Conservation (phyloP, 1,140 invertebrate genomes). For the Oreohelix idahoensis region DNA sequence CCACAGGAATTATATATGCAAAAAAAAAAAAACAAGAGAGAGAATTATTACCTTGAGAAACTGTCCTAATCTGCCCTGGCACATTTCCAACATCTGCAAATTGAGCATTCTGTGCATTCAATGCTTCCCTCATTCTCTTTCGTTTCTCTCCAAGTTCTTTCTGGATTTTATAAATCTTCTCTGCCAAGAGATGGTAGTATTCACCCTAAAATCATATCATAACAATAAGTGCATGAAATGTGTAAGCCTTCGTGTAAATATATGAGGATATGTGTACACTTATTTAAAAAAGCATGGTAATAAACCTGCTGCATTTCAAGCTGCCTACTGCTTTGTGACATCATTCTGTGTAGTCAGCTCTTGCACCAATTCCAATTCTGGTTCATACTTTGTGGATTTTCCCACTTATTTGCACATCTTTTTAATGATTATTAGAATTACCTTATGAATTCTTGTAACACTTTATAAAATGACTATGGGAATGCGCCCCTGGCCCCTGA, state of each 20-base stretch:
- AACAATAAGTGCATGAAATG: background rate
- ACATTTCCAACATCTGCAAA: background rate
- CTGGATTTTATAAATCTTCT: slow-evolving; percentile 99
- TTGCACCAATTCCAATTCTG: background rate
- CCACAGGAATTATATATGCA: too few species aligned
- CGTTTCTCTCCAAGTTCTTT: slow-evolving; percentile 91
- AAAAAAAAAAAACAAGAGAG: too few species aligned
- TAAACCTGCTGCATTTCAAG: background rate
- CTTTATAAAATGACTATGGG: too few species aligned
- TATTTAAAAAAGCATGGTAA: too few species aligned
- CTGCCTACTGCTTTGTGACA: background rate
- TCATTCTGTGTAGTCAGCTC: background rate
- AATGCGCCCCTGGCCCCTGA: too few species aligned
- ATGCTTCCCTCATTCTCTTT: slow-evolving; percentile 76
- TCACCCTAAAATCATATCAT: slow-evolving; percentile 79
- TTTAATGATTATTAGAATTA: too few species aligned
- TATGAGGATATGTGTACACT: background rate
- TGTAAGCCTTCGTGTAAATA: background rate
- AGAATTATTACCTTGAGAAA: slow-evolving; percentile 44
- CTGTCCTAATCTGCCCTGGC: slow-evolving; percentile 30
- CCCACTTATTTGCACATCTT: background rate
- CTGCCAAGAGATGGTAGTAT: slow-evolving; percentile 97
- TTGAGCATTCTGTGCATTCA: slow-evolving; percentile 31
- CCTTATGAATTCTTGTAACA: too few species aligned
- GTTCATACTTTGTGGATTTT: background rate